Percentiles rank a stretch among this genome's conserved stretches.
Conservation (phyloP, 92 coral and sea anemone genomes). For the Parazoanthus atlanticus region DNA sequence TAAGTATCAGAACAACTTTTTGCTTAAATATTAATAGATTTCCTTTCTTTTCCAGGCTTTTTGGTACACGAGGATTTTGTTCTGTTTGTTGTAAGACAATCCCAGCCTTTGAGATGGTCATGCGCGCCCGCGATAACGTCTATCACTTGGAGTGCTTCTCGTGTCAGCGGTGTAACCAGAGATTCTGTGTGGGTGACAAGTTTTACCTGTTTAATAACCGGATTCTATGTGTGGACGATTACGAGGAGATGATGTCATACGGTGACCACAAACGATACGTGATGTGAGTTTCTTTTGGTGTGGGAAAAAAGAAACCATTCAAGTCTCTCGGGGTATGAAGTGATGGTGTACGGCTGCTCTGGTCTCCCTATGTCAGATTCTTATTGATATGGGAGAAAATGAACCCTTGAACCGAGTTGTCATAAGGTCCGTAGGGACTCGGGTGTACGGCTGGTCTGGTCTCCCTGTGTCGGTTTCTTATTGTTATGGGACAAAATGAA, state of each 20-base stretch:
- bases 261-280: constrained; percentile 76
- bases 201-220: constrained; percentile 89
- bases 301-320: not conserved
- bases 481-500: not conserved
- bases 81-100: constrained; percentile 95
- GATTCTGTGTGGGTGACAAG: constrained; percentile 99
- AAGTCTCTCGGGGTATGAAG: not conserved
- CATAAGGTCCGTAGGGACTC: too few species aligned
- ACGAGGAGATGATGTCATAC: constrained; percentile 87
- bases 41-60: constrained; percentile 70
- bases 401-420: too few species aligned
- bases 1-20: not conserved
- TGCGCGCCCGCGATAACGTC: constrained; percentile 97
- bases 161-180: constrained; percentile 94
- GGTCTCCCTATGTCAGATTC: too few species aligned
- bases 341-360: not conserved
- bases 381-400: too few species aligned
- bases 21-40: not conserved
- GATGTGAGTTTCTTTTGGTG: constrained; percentile 32
- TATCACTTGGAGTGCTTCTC: constrained; percentile 97
- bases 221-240: constrained; percentile 93
- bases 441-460: not conserved
- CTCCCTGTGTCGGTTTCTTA: not conserved
- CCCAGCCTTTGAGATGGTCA: constrained; percentile 99
- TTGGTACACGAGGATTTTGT: constrained; percentile 92